Evolutionary conservation across 2,888 invertebrate species (phyloP).

Genomic region (Polyploca ridens): DNA sequence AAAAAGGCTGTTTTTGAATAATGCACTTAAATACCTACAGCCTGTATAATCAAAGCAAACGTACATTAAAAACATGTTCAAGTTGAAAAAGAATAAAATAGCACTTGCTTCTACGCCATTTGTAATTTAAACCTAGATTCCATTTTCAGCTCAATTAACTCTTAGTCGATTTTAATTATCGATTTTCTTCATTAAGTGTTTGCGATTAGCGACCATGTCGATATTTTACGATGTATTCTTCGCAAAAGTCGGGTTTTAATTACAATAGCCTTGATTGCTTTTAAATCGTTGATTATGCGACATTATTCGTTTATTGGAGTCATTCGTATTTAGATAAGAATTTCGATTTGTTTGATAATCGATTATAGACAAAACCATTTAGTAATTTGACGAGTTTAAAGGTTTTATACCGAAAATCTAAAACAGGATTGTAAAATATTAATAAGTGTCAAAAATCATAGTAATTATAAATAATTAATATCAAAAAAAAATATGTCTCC

Average conservation of each 20-base stretch:
- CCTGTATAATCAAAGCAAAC: background rate
- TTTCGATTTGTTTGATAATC: slow-evolving; percentile 19
- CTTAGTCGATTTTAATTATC: slow-evolving; percentile 75
- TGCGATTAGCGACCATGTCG: slow-evolving; percentile 80
- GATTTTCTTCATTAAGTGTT: slow-evolving; percentile 79
- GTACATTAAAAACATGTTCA: background rate
- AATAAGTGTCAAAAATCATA: slow-evolving; percentile 16
- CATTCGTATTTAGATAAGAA: slow-evolving; percentile 19
- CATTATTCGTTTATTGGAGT: slow-evolving; percentile 56
- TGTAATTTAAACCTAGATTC: slow-evolving; percentile 62
- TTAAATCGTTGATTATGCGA: slow-evolving; percentile 67
- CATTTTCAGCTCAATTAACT: slow-evolving; percentile 82
- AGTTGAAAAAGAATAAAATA: background rate
- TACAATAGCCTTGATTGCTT: slow-evolving; percentile 61
- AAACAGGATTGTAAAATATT: background rate
- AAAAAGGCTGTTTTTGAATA: too few species aligned
- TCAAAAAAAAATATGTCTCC: slow-evolving; percentile 14
- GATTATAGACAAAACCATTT: slow-evolving; percentile 3
- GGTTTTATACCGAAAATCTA: background rate
- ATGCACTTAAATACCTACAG: background rate
- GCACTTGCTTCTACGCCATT: background rate
- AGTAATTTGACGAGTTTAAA: slow-evolving; percentile 6
- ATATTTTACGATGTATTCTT: slow-evolving; percentile 71
- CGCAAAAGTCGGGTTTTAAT: slow-evolving; percentile 64
- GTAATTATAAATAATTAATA: slow-evolving; percentile 23